Evolutionary conservation across 2,888 invertebrate species (phyloP), one percentile per base, ranked within the genome.

Genomic region (Cantharis flavilabris): DNA sequence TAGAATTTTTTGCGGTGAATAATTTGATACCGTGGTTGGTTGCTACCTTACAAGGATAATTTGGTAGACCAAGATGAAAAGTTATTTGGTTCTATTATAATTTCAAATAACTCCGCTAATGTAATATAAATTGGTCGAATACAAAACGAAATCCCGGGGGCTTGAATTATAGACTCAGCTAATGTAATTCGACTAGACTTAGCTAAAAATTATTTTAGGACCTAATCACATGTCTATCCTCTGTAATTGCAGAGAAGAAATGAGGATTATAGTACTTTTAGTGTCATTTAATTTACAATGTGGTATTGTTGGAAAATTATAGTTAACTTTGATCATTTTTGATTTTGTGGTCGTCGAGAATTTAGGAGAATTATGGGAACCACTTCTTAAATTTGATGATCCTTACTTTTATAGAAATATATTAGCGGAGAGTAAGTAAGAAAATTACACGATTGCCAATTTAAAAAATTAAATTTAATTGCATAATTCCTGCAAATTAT

Each of bases 241-340:
- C 69, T 62, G 73, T 79, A 79, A 79, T 79, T 77, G 79, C 65
- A 73, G 73, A 72, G 81, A 72, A 72, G 71, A 69, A 71, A 75
- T 76, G 71, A 72, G 82, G 80, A 84, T 84, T 85, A 84, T 84
- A 83, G 84, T 83, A 76, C 80, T 84, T 82, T 76, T 72, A 81
- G 82, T 84, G 84, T 84, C 84, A 85, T 84, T 85, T 85, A 84
- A 84, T 84, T 83, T 83, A 72, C 73, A 79, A 79, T 76, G 76
- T 76, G 77, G 70, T 77, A 76, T 75, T 73, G 72, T 65, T 70
- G 28, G 5, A 71, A 26, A 30, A 70, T 73, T 70, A 75, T 64
- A 76, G 30, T 70, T 72, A 78, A 73, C 73, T 80, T 71, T 72
- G 65, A 23, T 67, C n/a, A 67, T 67, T 67, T 65, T 67, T 67